Percentiles rank a stretch among this genome's conserved stretches.
Conservation (phyloP, 92 coral and sea anemone genomes). For the Pocillopora grandis region DNA sequence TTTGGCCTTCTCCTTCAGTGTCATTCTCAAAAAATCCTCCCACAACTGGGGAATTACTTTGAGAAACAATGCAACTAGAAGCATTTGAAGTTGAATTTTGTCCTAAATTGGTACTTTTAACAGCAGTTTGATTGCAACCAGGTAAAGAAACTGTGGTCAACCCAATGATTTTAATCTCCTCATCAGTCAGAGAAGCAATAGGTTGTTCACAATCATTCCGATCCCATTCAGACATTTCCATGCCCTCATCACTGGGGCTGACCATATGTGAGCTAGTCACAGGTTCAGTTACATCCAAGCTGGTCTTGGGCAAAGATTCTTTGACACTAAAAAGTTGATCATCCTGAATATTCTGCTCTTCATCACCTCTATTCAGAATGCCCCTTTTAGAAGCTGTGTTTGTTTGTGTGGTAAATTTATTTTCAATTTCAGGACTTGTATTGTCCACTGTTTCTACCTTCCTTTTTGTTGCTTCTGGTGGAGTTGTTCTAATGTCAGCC, state of each 20-base stretch:
- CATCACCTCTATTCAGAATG: constrained; percentile 22
- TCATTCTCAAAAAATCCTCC: background rate
- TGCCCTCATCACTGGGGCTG: background rate
- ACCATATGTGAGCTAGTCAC: background rate
- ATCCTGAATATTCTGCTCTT: background rate
- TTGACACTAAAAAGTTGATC: background rate
- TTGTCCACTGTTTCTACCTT: background rate
- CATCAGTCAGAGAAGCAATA: constrained; percentile 35
- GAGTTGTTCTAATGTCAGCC: background rate
- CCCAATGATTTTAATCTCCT: constrained; percentile 39
- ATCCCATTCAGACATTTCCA: background rate
- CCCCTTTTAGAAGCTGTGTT: constrained; percentile 7
- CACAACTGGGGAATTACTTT: background rate
- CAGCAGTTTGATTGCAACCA: background rate
- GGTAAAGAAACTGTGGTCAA: background rate
- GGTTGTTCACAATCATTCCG: constrained; percentile 27
- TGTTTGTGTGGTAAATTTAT: background rate
- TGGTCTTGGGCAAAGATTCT: background rate
- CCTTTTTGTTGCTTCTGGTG: background rate
- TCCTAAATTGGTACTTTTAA: background rate
- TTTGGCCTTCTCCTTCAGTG: background rate
- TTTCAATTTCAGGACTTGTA: background rate
- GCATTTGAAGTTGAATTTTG: background rate
- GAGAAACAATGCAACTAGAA: background rate
- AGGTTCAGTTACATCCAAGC: background rate